Percentiles rank a stretch among this genome's conserved stretches.
Evolutionary conservation across 2,113 vertebrate genomes (phyloP).

Genomic region (Morone chrysops): DNA sequence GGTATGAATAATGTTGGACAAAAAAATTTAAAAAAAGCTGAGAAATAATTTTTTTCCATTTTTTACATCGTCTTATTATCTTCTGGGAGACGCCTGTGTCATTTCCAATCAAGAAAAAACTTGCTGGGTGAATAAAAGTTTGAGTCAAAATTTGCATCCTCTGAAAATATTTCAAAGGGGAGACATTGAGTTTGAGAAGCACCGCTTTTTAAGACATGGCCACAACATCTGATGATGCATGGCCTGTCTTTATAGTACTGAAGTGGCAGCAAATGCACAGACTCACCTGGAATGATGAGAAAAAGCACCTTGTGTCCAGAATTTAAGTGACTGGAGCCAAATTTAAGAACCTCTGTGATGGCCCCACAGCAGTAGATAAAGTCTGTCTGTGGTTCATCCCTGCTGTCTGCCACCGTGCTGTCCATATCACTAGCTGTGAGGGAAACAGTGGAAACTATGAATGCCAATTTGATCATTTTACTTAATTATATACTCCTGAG

Average conservation of each 20-base stretch:
- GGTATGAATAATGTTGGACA: too few species aligned
- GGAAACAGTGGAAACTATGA: not conserved
- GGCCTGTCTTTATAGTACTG: not conserved
- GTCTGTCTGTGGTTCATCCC: constrained; percentile 65
- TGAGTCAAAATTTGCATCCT: too few species aligned
- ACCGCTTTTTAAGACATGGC: too few species aligned
- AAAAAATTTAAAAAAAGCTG: too few species aligned
- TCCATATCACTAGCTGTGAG: constrained; percentile 63
- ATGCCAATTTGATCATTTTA: not conserved
- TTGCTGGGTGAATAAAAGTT: too few species aligned
- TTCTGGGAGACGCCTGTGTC: too few species aligned
- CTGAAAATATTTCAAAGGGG: too few species aligned
- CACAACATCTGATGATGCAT: too few species aligned
- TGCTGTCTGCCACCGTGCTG: constrained; percentile 4
- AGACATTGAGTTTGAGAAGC: too few species aligned
- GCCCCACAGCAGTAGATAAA: constrained; percentile 82
- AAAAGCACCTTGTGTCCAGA: constrained; percentile 70
- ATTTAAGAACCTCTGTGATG: constrained; percentile 82
- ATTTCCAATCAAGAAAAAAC: too few species aligned
- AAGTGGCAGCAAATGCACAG: not conserved
- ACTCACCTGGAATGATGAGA: constrained; percentile 85
- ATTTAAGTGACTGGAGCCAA: constrained; percentile 73
- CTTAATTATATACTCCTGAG: not conserved
- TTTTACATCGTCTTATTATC: too few species aligned
- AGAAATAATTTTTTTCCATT: too few species aligned